Conservation (phyloP, 2,797 vertebrate species). For the Pipistrellus pipistrellus region DNA sequence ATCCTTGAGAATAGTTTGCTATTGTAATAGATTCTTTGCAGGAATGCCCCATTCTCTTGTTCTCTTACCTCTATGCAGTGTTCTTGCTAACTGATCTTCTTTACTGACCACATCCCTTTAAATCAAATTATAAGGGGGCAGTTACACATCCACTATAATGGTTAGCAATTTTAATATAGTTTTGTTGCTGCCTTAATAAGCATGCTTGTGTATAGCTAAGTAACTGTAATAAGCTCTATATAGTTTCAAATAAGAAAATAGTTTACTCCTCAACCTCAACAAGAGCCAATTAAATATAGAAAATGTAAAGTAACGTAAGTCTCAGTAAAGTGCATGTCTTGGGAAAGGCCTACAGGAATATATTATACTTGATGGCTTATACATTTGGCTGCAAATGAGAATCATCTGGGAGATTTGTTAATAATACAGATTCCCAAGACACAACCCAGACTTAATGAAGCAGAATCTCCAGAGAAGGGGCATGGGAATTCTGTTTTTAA, state of each 20-base stretch:
- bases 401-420: slow-evolving; percentile 49
- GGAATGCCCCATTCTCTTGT: background rate
- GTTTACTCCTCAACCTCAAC: slow-evolving; percentile 32
- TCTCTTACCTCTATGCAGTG: background rate
- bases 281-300: slow-evolving; percentile 17
- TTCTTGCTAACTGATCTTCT: background rate
- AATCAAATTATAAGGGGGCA: background rate
- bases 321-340: background rate
- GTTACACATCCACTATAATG: background rate
- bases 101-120: background rate
- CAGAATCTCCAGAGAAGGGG: background rate
- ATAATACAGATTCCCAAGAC: slow-evolving; percentile 50
- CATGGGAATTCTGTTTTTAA: slow-evolving; percentile 37
- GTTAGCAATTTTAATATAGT: background rate
- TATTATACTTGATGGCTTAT: background rate
- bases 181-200: background rate
- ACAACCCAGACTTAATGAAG: slow-evolving; percentile 42
- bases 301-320: background rate
- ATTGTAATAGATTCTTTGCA: background rate
- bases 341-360: slow-evolving; percentile 1
- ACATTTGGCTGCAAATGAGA: slow-evolving; percentile 9
- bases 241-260: background rate
- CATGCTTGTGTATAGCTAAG: background rate
- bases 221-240: background rate
- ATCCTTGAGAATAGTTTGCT: background rate